Evolutionary conservation across 2,797 vertebrate genomes (phyloP), one percentile per base, ranked within the genome.

Genomic region (Chanos chanos): DNA sequence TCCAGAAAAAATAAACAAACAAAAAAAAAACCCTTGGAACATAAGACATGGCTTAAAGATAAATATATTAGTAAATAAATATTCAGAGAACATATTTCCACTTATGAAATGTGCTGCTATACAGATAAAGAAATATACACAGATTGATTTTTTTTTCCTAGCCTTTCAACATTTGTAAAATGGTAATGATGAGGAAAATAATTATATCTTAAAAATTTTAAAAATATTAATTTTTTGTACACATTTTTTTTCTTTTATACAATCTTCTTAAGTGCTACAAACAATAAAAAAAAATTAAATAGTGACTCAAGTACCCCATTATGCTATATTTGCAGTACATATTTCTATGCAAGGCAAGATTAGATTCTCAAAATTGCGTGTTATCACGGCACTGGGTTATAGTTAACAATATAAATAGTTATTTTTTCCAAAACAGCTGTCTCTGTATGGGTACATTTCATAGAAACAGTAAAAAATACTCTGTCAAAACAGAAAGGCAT

Each of bases 1-100:
- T n/a, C n/a, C n/a, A 80, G 85, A 85, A 79, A 70, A 81, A 81
- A 77, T 86, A 88, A 86, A 90, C 83, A 83, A 90, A 93, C 90
- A 78, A 84, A 80, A 89, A 91, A 94, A 92, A 92, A 89, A 90
- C 92, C 93, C 89, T 93, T n/a, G n/a, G 91, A 92, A 95, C 92
- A 91, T 94, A 94, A 94, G 94, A 95, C 94, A 95, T 94, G 94
- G 94, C 95, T 98, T 97, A 93, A 85, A 94, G 94, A 98, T 99
- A 99, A 99, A 99, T 99, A 99, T 99, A 99, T 99, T 99, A 98
- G 95, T 98, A 95, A 99, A 99, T 99, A 99, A 98, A 99, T 99
- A 99, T 98, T 97, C 93, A 92, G 96, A 99, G 96, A 98, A 98
- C 96, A 95, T 97, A 93, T 92, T 98, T 98, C 95, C 96, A 94